These are phyloP conservation scores for Medauroidea extradentata DNA, from an alignment of 1,140 invertebrate genomes.

Conservation along the genomic window DNA sequence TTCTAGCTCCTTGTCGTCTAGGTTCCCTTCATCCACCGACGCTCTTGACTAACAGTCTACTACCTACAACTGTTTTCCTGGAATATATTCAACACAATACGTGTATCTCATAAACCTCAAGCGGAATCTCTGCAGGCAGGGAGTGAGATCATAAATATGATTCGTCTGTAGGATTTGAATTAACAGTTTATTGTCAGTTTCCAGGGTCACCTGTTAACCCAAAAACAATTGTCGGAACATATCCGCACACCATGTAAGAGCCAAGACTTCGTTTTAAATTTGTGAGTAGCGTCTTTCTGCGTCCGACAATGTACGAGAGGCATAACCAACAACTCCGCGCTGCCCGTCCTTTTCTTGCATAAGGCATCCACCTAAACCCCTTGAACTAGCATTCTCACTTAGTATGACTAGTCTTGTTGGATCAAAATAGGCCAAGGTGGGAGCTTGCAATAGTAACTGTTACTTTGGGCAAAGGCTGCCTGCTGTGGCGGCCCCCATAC, in stretches of 20 bases:
- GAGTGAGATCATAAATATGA: slow-evolving; percentile 31
- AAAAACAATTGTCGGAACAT: slow-evolving; percentile 35
- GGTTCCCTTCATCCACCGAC: slow-evolving; percentile 25
- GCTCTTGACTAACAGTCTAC: slow-evolving; percentile 24
- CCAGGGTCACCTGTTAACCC: slow-evolving; percentile 25
- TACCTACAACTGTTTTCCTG: slow-evolving; percentile 30
- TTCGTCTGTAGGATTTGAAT: slow-evolving; percentile 27
- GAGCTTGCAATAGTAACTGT: slow-evolving; percentile 21
- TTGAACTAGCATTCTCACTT: slow-evolving; percentile 10
- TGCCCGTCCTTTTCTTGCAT: slow-evolving; percentile 23
- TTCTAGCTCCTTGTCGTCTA: slow-evolving; percentile 12
- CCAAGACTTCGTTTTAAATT: slow-evolving; percentile 49
- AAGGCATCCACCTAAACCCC: slow-evolving; percentile 23
- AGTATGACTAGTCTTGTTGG: slow-evolving; percentile 6
- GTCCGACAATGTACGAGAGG: slow-evolving; percentile 18
- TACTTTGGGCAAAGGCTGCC: slow-evolving; percentile 27
- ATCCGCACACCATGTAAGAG: slow-evolving; percentile 42
- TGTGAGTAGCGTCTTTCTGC: slow-evolving; percentile 35
- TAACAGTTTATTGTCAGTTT: slow-evolving; percentile 36
- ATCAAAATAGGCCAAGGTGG: slow-evolving; percentile 32
- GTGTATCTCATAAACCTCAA: slow-evolving; percentile 35
- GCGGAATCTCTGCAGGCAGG: slow-evolving; percentile 38
- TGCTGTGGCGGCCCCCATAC: slow-evolving; percentile 21
- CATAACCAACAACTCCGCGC: slow-evolving; percentile 36
- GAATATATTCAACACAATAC: slow-evolving; percentile 31